Evolutionary conservation across 2,113 vertebrate species (phyloP).

Genomic region (Oxyura jamaicensis): DNA sequence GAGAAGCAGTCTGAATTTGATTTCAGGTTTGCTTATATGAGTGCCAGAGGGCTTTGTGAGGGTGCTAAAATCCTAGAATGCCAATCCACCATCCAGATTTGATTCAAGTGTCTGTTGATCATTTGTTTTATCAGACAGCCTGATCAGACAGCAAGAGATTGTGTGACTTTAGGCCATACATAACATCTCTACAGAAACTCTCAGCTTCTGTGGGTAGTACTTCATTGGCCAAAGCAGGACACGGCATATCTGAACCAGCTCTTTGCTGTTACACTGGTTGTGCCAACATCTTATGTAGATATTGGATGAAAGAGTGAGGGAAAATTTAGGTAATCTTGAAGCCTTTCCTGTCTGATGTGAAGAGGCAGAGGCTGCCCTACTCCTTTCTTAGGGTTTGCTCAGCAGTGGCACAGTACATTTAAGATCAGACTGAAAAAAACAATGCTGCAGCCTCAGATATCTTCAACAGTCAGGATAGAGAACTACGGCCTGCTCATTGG

Average conservation of each 20-base stretch:
- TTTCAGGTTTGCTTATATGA: background rate
- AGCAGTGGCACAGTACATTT: background rate
- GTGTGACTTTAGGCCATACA: fast-evolving
- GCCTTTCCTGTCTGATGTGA: background rate
- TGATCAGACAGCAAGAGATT: background rate
- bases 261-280: fast-evolving
- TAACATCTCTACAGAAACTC: background rate
- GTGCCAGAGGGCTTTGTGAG: background rate
- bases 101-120: background rate
- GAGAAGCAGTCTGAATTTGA: background rate
- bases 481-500: background rate
- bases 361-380: background rate
- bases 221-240: background rate
- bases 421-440: background rate
- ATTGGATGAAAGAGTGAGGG: background rate
- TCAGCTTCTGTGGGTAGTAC: background rate
- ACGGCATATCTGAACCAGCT: background rate
- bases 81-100: background rate
- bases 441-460: background rate
- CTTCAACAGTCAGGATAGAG: background rate
- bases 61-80: background rate
- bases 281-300: background rate
- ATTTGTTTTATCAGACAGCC: background rate
- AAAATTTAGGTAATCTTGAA: background rate
- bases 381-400: background rate